Percentiles rank a stretch among this genome's conserved stretches.
Evolutionary conservation across 2,888 invertebrate genomes (phyloP).

Genomic region (Vanessa cardui): DNA sequence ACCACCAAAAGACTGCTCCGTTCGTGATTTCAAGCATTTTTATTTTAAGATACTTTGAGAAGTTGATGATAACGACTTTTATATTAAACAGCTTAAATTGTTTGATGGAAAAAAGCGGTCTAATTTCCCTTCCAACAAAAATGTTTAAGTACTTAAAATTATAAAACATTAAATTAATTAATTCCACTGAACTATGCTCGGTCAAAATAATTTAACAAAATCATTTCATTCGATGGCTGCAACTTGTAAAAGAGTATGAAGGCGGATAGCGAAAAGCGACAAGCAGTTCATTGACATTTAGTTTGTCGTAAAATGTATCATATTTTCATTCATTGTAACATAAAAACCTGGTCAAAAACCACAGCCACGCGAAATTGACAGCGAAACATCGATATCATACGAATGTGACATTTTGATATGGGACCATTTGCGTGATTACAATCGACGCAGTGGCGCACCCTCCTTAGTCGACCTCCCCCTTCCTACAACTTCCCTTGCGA

Average conservation of each 20-base stretch:
- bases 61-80: slow-evolving; percentile 46
- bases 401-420: slow-evolving; percentile 79
- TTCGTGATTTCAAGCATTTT: slow-evolving; percentile 49
- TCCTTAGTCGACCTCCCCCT: slow-evolving; percentile 61
- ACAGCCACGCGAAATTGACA: slow-evolving; percentile 55
- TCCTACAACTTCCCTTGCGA: slow-evolving; percentile 78
- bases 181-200: no score
- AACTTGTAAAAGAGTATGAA: no score
- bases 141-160: no score
- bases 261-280: no score
- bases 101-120: slow-evolving; percentile 23
- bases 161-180: no score
- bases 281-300: not conserved
- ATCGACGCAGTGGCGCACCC: slow-evolving; percentile 80
- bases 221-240: no score
- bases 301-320: slow-evolving; percentile 14
- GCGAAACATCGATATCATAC: slow-evolving; percentile 68
- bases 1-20: slow-evolving; percentile 72
- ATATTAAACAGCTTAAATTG: slow-evolving; percentile 38
- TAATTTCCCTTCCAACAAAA: not conserved
- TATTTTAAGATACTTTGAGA: slow-evolving; percentile 45
- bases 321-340: slow-evolving; percentile 33
- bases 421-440: slow-evolving; percentile 82
- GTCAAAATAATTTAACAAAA: no score
- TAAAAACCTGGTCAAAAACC: slow-evolving; percentile 42